Conservation (phyloP, 2,113 vertebrate genomes). For the Muscicapa adusta region DNA sequence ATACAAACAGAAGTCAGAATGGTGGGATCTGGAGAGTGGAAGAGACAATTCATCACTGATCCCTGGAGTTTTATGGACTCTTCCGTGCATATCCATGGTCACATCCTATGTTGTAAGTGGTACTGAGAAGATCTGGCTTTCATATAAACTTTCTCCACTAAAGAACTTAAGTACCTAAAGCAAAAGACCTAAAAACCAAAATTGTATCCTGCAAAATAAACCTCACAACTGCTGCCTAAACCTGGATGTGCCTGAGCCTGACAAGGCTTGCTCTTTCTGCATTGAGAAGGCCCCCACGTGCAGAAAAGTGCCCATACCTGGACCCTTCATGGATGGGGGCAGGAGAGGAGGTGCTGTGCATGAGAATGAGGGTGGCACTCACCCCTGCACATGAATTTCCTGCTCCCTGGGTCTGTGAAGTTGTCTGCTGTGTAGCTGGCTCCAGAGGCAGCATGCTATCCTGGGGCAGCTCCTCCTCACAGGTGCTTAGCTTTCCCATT, state of each 20-base stretch:
- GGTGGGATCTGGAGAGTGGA: background rate
- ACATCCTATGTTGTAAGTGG: background rate
- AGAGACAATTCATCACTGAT: background rate
- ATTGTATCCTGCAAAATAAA: background rate
- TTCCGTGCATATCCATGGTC: background rate
- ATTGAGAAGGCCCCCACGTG: background rate
- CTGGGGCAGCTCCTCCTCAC: background rate
- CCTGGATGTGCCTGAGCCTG: background rate
- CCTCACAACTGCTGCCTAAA: background rate
- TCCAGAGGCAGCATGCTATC: background rate
- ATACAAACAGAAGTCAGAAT: background rate
- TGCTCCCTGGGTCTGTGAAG: background rate
- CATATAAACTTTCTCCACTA: background rate
- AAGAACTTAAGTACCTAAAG: background rate
- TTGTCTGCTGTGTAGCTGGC: background rate
- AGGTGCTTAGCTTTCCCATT: background rate
- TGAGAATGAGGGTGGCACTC: too few relatives aligned
- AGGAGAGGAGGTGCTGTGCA: background rate
- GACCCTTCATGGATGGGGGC: rapidly evolving
- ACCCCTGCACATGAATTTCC: background rate
- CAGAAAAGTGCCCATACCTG: background rate
- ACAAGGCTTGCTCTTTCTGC: rapidly evolving
- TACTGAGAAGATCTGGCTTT: background rate
- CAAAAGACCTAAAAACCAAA: background rate
- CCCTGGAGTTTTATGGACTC: background rate